Conservation (phyloP, 2,113 vertebrate genomes). For the Bostrychus sinensis region DNA sequence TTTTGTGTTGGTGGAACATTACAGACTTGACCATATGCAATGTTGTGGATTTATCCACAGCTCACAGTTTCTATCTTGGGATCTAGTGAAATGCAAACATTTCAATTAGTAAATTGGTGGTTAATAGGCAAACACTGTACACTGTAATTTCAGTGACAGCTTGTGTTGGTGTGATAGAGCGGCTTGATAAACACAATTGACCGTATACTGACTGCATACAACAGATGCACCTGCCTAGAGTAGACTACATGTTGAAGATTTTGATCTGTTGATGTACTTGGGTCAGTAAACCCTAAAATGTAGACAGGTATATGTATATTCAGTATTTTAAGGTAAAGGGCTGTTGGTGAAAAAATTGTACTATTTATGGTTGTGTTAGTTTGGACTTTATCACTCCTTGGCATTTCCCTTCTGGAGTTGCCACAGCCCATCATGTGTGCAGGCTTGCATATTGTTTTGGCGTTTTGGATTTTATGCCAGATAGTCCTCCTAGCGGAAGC, state of each 20-base stretch:
- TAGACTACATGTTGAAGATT: slow-evolving; percentile 15
- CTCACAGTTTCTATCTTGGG: no score
- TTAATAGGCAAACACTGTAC: background rate
- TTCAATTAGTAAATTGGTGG: no score
- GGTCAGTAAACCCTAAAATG: background rate
- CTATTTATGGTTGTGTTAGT: no score
- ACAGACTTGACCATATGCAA: background rate
- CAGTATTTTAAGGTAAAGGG: no score
- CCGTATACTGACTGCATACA: slow-evolving; percentile 9
- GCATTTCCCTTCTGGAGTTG: no score
- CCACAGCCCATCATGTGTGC: no score
- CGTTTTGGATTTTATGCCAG: background rate
- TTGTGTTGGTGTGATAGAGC: slow-evolving; percentile 23
- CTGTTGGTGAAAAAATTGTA: no score
- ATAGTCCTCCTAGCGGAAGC: background rate
- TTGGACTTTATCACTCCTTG: no score
- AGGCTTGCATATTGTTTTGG: no score
- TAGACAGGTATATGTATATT: no score
- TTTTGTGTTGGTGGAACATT: slow-evolving; percentile 1
- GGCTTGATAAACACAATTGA: slow-evolving; percentile 28
- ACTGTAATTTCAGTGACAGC: background rate
- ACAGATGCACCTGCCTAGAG: slow-evolving; percentile 57
- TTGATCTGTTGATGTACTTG: slow-evolving; percentile 26
- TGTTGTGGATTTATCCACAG: no score
- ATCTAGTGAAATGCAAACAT: no score